Conservation (phyloP, 2,888 invertebrate species). For the Sminthurinus aureus region DNA sequence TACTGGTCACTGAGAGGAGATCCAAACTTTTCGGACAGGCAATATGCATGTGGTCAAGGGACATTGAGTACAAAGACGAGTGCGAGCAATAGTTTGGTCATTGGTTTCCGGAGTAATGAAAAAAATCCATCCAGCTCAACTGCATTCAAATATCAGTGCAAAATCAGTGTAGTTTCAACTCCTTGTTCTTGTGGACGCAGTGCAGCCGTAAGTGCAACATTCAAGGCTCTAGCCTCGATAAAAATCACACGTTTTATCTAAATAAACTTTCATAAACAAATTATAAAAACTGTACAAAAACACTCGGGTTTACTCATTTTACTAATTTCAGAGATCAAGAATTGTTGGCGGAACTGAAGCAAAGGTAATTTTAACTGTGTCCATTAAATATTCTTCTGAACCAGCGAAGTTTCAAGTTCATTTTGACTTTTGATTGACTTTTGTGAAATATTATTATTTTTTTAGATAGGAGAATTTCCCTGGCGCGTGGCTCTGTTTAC, state of each 20-base stretch:
- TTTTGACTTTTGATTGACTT: no score
- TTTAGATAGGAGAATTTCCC: constrained; percentile 49
- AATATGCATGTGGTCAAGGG: constrained; percentile 45
- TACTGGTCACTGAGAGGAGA: constrained; percentile 48
- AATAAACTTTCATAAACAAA: no score
- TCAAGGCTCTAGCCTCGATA: no score
- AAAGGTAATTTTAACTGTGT: no score
- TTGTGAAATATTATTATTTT: no score
- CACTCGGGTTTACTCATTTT: background rate
- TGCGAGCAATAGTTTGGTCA: constrained; percentile 38
- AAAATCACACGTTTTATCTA: no score
- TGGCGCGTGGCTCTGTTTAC: constrained; percentile 43
- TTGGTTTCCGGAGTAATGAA: constrained; percentile 44
- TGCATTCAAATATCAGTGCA: constrained; percentile 23
- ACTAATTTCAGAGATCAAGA: constrained; percentile 29
- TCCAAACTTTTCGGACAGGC: constrained; percentile 25
- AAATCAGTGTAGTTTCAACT: constrained; percentile 15
- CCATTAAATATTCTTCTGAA: no score
- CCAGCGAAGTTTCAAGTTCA: no score
- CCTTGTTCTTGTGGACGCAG: constrained; percentile 27
- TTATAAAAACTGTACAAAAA: no score
- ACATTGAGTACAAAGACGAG: constrained; percentile 24
- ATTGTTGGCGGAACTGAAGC: constrained; percentile 52
- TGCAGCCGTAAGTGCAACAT: constrained; percentile 22
- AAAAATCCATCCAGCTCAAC: constrained; percentile 17